phyloP scores from a whole-genome alignment of 2,113 vertebrate species.

The Lontra canadensis region DNA sequence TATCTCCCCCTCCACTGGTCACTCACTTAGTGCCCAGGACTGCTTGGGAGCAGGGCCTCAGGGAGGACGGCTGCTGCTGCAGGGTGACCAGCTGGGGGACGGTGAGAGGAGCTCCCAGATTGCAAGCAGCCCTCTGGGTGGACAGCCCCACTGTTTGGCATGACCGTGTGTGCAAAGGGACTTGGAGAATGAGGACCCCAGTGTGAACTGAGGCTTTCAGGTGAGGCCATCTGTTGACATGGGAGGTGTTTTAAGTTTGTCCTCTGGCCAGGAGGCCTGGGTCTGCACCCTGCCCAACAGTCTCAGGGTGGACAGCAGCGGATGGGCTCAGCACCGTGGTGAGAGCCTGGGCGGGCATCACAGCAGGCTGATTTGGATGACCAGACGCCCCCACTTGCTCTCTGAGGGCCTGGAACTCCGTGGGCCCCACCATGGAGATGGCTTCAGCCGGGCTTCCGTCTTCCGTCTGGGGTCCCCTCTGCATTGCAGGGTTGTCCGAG shows the following conservation, averaged over 20 bases:
- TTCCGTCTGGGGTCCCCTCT: background rate
- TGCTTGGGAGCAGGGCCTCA: background rate
- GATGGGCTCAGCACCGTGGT: background rate
- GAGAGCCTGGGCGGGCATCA: accelerated
- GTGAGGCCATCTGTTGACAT: background rate
- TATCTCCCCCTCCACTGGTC: accelerated
- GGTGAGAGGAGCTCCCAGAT: background rate
- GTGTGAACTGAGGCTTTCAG: background rate
- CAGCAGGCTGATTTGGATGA: background rate
- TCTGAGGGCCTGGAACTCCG: accelerated
- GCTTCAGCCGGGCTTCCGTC: accelerated
- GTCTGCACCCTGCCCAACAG: background rate
- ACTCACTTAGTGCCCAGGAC: accelerated
- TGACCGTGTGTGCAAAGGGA: accelerated
- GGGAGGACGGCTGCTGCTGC: background rate
- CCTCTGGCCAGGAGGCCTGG: background rate
- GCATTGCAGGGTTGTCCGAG: background rate
- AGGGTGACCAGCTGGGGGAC: accelerated
- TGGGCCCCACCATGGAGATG: accelerated
- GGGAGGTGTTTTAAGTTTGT: background rate
- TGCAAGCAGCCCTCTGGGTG: accelerated
- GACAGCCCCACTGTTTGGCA: accelerated
- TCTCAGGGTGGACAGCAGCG: no score
- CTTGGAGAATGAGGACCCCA: background rate
- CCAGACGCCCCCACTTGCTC: background rate